These are phyloP conservation scores for Plebejus anna DNA, from an alignment of 2,888 invertebrate species.

Conservation along the genomic window DNA sequence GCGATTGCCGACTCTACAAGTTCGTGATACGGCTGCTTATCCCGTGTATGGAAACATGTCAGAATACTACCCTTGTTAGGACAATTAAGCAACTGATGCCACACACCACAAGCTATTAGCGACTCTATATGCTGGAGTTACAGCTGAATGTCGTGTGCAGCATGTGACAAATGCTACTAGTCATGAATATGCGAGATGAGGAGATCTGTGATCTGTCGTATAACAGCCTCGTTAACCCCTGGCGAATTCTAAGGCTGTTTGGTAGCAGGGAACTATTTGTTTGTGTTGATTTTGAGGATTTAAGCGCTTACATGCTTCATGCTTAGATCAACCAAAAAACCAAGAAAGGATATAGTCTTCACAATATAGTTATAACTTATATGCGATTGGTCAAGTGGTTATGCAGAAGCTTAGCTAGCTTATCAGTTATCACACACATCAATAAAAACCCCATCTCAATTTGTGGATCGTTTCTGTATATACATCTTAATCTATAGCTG, in stretches of 20 bases:
- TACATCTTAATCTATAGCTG: too few relatives aligned
- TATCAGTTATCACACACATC: too few relatives aligned
- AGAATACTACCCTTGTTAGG: neutral
- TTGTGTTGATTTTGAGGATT: neutral
- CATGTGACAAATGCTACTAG: neutral
- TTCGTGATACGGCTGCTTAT: neutral
- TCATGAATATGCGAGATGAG: conserved; percentile 10
- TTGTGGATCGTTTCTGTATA: too few relatives aligned
- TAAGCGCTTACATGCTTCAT: neutral
- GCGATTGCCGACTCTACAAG: neutral
- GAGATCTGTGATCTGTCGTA: conserved; percentile 10
- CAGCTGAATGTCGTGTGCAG: neutral
- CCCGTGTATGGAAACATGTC: neutral
- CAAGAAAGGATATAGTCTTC: too few relatives aligned
- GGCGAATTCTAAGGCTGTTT: neutral
- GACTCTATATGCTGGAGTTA: neutral
- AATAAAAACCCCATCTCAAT: too few relatives aligned
- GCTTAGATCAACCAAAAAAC: too few relatives aligned
- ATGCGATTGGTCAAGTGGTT: too few relatives aligned
- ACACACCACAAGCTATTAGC: neutral
- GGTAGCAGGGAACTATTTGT: neutral
- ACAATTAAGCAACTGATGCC: neutral
- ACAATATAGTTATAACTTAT: too few relatives aligned
- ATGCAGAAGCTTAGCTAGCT: too few relatives aligned
- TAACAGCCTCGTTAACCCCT: neutral